A percentile compares a stretch with the other conserved stretches of the same genome.
These are phyloP conservation scores for Pachypeltis micranthus DNA, from an alignment of 1,140 invertebrate genomes.

Conservation along the genomic window DNA sequence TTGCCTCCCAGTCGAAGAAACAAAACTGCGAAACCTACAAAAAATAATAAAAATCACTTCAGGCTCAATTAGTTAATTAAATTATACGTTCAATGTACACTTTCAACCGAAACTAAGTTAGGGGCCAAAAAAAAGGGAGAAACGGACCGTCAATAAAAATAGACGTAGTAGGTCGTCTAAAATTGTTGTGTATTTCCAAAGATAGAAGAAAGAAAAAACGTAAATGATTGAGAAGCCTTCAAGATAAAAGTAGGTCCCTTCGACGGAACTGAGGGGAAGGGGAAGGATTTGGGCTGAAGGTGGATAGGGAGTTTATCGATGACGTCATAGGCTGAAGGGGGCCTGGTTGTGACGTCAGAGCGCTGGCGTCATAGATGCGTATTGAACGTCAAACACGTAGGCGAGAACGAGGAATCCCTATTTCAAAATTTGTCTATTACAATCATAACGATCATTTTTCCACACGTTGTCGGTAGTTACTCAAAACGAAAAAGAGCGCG, in stretches of 20 bases:
- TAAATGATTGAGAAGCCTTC: neutral
- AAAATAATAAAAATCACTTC: too few relatives aligned
- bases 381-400: slow-evolving; percentile 16
- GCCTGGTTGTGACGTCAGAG: neutral
- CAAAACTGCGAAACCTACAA: too few relatives aligned
- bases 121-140: too few relatives aligned
- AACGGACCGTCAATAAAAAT: too few relatives aligned
- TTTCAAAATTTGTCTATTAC: neutral
- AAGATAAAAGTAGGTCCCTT: neutral
- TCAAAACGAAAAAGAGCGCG: neutral
- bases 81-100: too few relatives aligned
- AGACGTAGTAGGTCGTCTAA: too few relatives aligned
- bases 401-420: neutral
- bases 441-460: neutral
- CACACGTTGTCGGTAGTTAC: neutral
- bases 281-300: neutral
- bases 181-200: too few relatives aligned
- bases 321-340: neutral
- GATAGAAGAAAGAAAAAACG: neutral
- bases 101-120: too few relatives aligned
- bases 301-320: neutral
- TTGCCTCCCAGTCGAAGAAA: too few relatives aligned
- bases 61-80: too few relatives aligned
- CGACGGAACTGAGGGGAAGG: too few relatives aligned
- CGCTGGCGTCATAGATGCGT: slow-evolving; percentile 19